These are phyloP conservation scores for Chrysopa pallens DNA, from an alignment of 1,140 invertebrate species.

Conservation along the genomic window DNA sequence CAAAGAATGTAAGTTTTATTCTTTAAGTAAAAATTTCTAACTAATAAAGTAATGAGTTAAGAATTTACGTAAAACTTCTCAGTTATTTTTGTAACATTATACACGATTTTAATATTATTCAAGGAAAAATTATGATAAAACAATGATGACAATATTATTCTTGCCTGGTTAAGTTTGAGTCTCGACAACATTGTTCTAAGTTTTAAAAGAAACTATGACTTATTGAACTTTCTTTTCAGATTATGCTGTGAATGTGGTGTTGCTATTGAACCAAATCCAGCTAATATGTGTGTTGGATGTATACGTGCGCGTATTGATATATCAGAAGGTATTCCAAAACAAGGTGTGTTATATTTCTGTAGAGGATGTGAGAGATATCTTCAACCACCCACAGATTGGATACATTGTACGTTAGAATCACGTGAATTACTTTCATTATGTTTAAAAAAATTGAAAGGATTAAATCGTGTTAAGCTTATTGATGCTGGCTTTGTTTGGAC, in stretches of 20 bases:
- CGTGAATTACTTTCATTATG: slow-evolving; percentile 83
- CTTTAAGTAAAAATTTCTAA: too few species aligned
- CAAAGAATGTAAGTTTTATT: too few species aligned
- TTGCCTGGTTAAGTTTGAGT: too few species aligned
- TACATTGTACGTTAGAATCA: slow-evolving; percentile 77
- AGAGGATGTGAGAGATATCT: slow-evolving; percentile 87
- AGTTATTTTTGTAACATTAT: too few species aligned
- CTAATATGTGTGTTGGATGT: slow-evolving; percentile 95
- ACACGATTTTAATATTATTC: too few species aligned
- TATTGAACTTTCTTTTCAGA: slow-evolving; percentile 21
- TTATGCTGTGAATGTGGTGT: slow-evolving; percentile 69
- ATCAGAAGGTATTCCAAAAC: slow-evolving; percentile 91
- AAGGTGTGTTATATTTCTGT: slow-evolving; percentile 76
- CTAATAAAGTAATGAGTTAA: too few species aligned
- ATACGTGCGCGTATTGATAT: slow-evolving; percentile 83
- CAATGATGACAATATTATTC: too few species aligned
- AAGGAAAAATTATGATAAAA: too few species aligned
- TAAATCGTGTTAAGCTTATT: slow-evolving; percentile 75
- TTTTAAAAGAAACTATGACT: too few species aligned
- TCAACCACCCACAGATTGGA: slow-evolving; percentile 85
- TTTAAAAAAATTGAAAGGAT: slow-evolving; percentile 83
- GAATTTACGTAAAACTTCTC: too few species aligned
- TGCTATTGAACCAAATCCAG: slow-evolving; percentile 79
- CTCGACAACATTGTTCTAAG: too few species aligned
- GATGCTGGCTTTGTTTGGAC: slow-evolving; percentile 98